A percentile compares a stretch with the other conserved stretches of the same genome.
Conservation (phyloP, 2,113 vertebrate species). For the Petromus typicus region DNA sequence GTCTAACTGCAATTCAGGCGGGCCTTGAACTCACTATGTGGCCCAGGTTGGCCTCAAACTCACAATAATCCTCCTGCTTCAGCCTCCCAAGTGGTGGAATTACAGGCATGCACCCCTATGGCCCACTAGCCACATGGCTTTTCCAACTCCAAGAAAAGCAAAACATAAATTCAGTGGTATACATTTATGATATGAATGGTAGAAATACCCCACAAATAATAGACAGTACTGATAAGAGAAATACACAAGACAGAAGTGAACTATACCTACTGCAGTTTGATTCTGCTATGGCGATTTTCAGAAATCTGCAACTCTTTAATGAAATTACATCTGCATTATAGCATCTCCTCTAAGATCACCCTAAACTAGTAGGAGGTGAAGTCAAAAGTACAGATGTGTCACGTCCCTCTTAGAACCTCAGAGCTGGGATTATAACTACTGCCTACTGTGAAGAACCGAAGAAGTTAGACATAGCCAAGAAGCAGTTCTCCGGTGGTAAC, state of each 20-base stretch:
- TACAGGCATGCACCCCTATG: background rate
- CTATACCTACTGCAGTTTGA: background rate
- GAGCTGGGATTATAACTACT: background rate
- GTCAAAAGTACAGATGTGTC: background rate
- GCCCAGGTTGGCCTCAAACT: background rate
- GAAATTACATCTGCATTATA: constrained; percentile 31
- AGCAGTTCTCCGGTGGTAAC: background rate
- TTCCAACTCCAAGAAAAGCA: constrained; percentile 33
- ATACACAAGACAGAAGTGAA: background rate
- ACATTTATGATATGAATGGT: background rate
- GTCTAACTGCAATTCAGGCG: background rate
- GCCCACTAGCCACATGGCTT: background rate
- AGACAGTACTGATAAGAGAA: background rate
- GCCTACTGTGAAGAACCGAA: background rate
- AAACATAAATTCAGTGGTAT: constrained; percentile 18
- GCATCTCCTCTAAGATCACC: background rate
- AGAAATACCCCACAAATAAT: background rate
- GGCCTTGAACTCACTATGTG: background rate
- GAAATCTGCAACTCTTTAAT: constrained; percentile 18
- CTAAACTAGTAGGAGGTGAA: background rate
- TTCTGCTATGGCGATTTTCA: background rate
- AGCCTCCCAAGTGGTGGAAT: background rate
- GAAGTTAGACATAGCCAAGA: background rate
- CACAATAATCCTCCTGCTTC: background rate
- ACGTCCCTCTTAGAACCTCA: background rate